Evolutionary conservation across 2,888 invertebrate species (phyloP), one percentile per base, ranked within the genome.

Genomic region (Hipparchia sbordonii): DNA sequence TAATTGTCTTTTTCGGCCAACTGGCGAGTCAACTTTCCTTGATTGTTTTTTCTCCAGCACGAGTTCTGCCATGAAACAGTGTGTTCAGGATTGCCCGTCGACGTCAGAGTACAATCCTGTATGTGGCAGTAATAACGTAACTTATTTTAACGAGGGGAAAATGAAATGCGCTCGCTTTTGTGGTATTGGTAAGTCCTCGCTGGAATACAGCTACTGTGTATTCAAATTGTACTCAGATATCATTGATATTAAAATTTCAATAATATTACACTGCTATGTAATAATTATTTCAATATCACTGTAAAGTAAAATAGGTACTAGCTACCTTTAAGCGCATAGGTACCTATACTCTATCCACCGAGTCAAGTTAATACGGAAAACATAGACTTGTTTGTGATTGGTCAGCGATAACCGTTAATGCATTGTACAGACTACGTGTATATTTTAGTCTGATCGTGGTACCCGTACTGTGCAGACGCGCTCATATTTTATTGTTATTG

Each of bases 91-190:
- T 51, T 72, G 71, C 45, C 66, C 62, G 9, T 51, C 57, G 70
- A 72, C 61, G 33, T 70, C 72, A 6, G 70, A 72, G 33, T 74
- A 70, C 52, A 68, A 51, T 60, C 51, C 69, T 8, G 9, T 69
- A 45, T 87, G 87, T 72, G 86, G 86, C 4, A 81, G 82, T 6
- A 79, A 88, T 73, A 81, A 84, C 56, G 80, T 87, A 3, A 86
- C 87, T 3, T 87, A 88, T 72, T 82, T 83, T 73, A 88, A 88
- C 79, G 78, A 82, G 9, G 85, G 77, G n/a, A 84, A 82, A 76
- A 83, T 87, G 72, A 73, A 79, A 54, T 88, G 87, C 73, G 87
- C 87, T 7, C 82, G 82, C 13, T 82, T 83, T 70, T 88, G 87
- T 75, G 87, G 85, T 33, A 73, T 82, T 57, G 77, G 87, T 87